These are phyloP conservation scores for Brachymystax lenok DNA, from an alignment of 2,797 vertebrate genomes.

Conservation along the genomic window DNA sequence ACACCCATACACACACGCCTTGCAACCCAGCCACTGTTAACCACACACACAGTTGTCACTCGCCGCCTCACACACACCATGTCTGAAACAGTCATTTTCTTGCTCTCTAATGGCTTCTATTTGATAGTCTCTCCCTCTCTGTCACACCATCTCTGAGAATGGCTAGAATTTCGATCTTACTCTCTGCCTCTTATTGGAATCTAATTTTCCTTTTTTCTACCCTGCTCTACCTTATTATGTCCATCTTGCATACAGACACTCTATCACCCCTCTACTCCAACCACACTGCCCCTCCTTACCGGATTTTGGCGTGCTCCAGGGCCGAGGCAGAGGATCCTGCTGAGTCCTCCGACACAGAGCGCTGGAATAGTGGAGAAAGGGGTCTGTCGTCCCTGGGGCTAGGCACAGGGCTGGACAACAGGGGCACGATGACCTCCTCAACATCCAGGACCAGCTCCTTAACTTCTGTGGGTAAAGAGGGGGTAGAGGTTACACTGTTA, in stretches of 20 bases:
- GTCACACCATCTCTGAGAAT: not conserved
- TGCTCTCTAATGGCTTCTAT: not conserved
- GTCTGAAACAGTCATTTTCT: not conserved
- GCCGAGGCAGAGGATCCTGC: slow-evolving; percentile 79
- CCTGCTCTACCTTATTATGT: not conserved
- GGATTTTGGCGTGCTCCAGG: slow-evolving; percentile 84
- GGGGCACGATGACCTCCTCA: not conserved
- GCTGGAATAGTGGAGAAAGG: slow-evolving; percentile 80
- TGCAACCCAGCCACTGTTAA: not conserved
- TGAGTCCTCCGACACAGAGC: slow-evolving; percentile 83
- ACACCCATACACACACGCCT: slow-evolving; percentile 8
- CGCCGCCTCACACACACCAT: not conserved
- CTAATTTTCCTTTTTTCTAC: not conserved
- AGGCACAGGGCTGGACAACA: slow-evolving; percentile 9
- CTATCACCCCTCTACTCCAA: not conserved
- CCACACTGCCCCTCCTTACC: slow-evolving; percentile 71
- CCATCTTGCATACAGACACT: not conserved
- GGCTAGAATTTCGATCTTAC: not conserved
- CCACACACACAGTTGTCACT: not conserved
- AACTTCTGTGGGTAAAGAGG: slow-evolving; percentile 69
- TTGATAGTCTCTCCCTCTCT: not conserved
- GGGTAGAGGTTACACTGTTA: not conserved
- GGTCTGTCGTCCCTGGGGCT: slow-evolving; percentile 66
- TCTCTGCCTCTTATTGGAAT: not conserved
- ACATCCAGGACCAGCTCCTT: slow-evolving; percentile 66